Conservation (phyloP, 2,888 invertebrate species). For the Prosopocoilus inquinatus region DNA sequence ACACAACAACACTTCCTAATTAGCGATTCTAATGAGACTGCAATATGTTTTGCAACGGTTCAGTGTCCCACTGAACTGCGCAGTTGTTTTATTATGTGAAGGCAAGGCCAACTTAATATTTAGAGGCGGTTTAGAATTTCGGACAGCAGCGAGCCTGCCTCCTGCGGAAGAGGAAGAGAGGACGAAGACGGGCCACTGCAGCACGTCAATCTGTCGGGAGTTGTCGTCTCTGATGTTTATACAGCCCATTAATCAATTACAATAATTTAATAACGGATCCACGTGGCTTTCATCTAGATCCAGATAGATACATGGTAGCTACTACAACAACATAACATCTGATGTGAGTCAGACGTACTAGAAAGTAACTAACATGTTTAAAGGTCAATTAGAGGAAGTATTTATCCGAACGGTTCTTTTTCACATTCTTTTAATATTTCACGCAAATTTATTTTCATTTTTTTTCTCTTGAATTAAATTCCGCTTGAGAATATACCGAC, state of each 20-base stretch:
- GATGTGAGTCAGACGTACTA: too few species aligned
- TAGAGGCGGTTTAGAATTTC: constrained; percentile 9
- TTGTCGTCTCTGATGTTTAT: constrained; percentile 3
- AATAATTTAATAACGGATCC: constrained; percentile 11
- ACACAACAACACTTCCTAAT: constrained; percentile 10
- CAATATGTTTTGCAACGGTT: constrained; percentile 24
- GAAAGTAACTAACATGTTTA: too few species aligned
- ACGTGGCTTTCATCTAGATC: too few species aligned
- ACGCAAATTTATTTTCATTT: too few species aligned
- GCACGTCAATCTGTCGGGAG: neutral
- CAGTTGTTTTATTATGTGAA: constrained; percentile 23
- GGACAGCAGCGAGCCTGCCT: constrained; percentile 6
- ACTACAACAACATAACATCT: too few species aligned
- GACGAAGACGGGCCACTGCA: neutral
- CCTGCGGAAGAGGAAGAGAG: too few species aligned
- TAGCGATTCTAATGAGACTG: constrained; percentile 22
- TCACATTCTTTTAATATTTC: too few species aligned
- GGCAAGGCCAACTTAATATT: constrained; percentile 21
- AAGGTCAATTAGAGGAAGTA: too few species aligned
- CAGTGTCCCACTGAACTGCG: constrained; percentile 24
- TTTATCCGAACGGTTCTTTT: too few species aligned
- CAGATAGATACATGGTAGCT: too few species aligned
- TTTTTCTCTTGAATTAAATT: too few species aligned
- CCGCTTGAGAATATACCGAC: too few species aligned
- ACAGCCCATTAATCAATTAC: constrained; percentile 12